Evolutionary conservation across 1,140 invertebrate genomes (phyloP), one percentile per base, ranked within the genome.

Genomic region (Drosophila sp.): DNA sequence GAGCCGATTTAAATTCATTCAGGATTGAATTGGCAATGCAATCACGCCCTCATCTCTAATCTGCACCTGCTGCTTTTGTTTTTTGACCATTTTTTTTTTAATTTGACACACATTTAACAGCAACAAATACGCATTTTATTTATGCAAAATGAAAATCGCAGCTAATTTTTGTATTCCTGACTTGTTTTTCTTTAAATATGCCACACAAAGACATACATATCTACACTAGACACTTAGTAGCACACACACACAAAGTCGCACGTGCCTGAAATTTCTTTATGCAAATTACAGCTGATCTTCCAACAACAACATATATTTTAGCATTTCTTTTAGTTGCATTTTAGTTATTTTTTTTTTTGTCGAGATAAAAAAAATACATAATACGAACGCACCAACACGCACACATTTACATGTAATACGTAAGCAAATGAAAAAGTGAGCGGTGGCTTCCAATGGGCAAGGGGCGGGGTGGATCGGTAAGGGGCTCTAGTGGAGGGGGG

Each of bases 361-460:
- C 60, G 72, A 23, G 29, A 25, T 10, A 58, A 58, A 58, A 76
- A 78, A 82, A 67, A 66, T 44, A 57, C 54, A 17, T 50, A 66
- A 66, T 63, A 47, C 70, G 47, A 68, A 44, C 72, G 50, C 70
- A 70, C 56, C 56, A 58, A 38, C 72, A 83, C 80, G 67, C 80
- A 83, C 76, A 83, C 80, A 25, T 50, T n/a, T 44, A 61, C 80
- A 83, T 63, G 79, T 85, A 85, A 85, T 85, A 85, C 82, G 82
- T 85, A 85, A 85, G 82, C 83, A 85, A 85, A 79, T 74, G 73
- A 79, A 85, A 83, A 87, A 85, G 82, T 85, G 82, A 85, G 82
- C 82, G 82, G 82, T 79, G 82, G 83, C 83, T 87, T 71, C 68
- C 72, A 82, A 64, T 66, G 70, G 70, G 65, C 32, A 10, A 50